phyloP scores from a whole-genome alignment of 2,888 invertebrate species.

The Folsomia candida region DNA sequence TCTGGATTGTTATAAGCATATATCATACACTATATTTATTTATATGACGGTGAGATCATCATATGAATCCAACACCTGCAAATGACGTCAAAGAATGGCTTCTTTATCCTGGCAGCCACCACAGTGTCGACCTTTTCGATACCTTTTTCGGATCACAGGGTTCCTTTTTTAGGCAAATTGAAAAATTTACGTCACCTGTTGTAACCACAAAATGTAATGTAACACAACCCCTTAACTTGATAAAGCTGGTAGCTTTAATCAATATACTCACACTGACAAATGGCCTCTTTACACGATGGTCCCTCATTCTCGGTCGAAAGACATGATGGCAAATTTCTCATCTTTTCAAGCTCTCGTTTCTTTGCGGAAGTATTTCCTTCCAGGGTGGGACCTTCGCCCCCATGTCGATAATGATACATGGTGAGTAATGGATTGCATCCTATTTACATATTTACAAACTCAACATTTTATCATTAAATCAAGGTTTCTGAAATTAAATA shows the following conservation, averaged over 20 bases:
- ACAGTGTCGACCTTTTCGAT: slow-evolving; percentile 18
- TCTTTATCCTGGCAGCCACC: slow-evolving; percentile 26
- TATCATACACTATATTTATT: too few relatives aligned
- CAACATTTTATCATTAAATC: too few relatives aligned
- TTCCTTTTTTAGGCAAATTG: slow-evolving; percentile 28
- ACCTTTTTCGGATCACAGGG: slow-evolving; percentile 31
- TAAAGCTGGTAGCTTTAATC: not conserved
- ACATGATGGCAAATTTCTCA: not conserved
- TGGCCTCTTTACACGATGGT: slow-evolving; percentile 1
- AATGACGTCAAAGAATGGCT: too few relatives aligned
- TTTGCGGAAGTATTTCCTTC: not conserved
- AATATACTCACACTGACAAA: slow-evolving; percentile 10
- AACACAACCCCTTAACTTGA: not conserved
- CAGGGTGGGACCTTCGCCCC: not conserved
- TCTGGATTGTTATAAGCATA: too few relatives aligned
- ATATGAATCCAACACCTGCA: too few relatives aligned
- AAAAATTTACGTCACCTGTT: slow-evolving; percentile 26
- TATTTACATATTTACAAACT: not conserved
- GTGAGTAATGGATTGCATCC: slow-evolving; percentile 21
- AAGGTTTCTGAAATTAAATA: not conserved
- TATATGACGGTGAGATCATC: too few relatives aligned
- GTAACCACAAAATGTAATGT: not conserved
- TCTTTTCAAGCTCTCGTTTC: not conserved
- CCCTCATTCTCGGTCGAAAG: not conserved
- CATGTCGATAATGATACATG: slow-evolving; percentile 15